phyloP scores from a whole-genome alignment of 1,140 invertebrate genomes.

The Goniozus legneri region DNA sequence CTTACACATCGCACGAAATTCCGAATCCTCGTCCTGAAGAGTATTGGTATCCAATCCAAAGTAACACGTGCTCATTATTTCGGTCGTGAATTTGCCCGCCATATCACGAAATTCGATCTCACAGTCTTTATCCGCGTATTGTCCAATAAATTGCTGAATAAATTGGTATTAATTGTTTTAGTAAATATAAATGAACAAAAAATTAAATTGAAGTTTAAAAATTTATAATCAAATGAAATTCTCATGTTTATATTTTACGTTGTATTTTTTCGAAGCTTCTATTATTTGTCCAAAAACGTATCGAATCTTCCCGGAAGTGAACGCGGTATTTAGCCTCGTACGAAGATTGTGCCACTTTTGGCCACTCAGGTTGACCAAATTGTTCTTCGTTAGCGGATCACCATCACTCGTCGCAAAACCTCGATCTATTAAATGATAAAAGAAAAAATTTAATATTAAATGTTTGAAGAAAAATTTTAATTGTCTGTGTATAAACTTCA shows the following conservation, averaged over 20 bases:
- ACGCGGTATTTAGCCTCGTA: conserved; percentile 53
- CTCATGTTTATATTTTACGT: too few species aligned
- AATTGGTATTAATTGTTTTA: too few species aligned
- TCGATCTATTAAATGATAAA: too few species aligned
- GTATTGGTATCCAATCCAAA: conserved; percentile 59
- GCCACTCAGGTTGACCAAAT: conserved; percentile 50
- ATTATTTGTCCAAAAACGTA: conserved; percentile 55
- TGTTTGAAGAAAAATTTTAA: too few species aligned
- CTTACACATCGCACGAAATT: too few species aligned
- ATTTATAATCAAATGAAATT: too few species aligned
- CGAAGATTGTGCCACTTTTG: conserved; percentile 54
- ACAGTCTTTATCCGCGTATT: conserved; percentile 2
- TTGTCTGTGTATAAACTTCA: too few species aligned
- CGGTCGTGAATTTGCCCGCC: conserved; percentile 55
- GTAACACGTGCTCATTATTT: conserved; percentile 59
- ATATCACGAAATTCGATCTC: conserved; percentile 47
- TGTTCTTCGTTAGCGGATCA: conserved; percentile 39
- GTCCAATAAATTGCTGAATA: conserved; percentile 22
- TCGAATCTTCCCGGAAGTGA: conserved; percentile 56
- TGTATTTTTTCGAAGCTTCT: conserved; percentile 42
- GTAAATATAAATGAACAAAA: too few species aligned
- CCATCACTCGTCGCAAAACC: too few species aligned
- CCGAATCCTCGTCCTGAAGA: conserved; percentile 51
- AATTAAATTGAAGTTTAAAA: too few species aligned
- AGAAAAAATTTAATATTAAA: too few species aligned